Base-by-base conservation (phyloP, 2,113 vertebrate species). In the Vulpes ferrilata region DNA sequence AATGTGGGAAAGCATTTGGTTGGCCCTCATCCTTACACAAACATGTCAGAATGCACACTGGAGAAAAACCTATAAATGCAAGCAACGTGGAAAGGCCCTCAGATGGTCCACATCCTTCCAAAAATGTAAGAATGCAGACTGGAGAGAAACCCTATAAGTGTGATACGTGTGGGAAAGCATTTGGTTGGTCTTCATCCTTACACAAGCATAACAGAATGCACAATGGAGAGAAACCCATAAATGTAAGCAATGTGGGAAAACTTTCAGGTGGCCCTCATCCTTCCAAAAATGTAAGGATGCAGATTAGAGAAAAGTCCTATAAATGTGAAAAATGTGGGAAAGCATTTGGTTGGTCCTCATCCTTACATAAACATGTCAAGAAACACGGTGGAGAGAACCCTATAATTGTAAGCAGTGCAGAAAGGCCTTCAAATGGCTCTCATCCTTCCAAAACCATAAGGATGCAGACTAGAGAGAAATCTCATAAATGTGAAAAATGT, bases 101-200 rank as follows among this genome's bases (percentile, higher is more conserved):
- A 43, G 0, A 0, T 15, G 43, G 43, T 55, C 43, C 60, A 12
- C 62, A 7, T 57, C 13, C 59, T 65, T 22, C 80, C 67, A 65
- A n/a, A 48, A 32, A 97, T n/a, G 84, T 27, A 38, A 65, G 87
- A 64, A 86, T 27, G 3, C 95, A 97, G 79, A 92, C 65, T 7
- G 93, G 92, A 35, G 93, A 97, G 92, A 97, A 95, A n/a, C 94
- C 59, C 22, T 98, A 91, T 71, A 96, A 93, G 67, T 98, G 97
- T 25, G 19, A 51, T 62, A 65, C 95, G 97, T 64, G 97, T 93
- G 53, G 94, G 96, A 27, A 97, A 97, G 8, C 43, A 27, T 76
- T 76, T 6, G 83, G 81, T 8, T 93, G 95, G 60, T 51, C 83
- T 4, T 92, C 76, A 0, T 83, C 95, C 23, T 94, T 97, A 3